phyloP scores from a whole-genome alignment of 2,113 vertebrate genomes.

The Callospermophilus lateralis region DNA sequence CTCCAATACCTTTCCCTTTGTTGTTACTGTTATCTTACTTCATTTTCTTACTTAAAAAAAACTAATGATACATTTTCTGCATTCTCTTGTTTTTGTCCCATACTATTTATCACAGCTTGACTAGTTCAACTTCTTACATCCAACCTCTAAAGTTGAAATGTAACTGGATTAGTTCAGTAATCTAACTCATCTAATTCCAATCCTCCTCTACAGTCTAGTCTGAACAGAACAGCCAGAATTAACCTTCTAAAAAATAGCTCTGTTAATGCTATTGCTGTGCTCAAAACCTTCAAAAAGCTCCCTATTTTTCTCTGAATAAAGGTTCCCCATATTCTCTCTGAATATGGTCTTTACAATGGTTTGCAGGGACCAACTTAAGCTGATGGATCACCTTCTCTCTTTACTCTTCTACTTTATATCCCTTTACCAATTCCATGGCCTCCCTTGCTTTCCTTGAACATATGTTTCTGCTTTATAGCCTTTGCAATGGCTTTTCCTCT shows the following conservation, averaged over 20 bases:
- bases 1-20: not conserved
- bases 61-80: not conserved
- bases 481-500: not conserved
- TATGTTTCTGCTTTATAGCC: not conserved
- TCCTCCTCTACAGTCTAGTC: not conserved
- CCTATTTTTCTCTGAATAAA: not conserved
- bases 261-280: not conserved
- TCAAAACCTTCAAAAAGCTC: constrained; percentile 3
- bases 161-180: not conserved
- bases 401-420: not conserved
- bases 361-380: not conserved
- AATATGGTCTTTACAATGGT: not conserved
- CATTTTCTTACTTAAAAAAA: not conserved
- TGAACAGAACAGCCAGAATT: constrained; percentile 33
- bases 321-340: not conserved
- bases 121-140: constrained; percentile 17
- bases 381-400: not conserved
- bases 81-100: constrained; percentile 6
- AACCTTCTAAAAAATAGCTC: not conserved
- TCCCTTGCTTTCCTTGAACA: not conserved
- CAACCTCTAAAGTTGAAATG: not conserved
- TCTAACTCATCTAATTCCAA: not conserved
- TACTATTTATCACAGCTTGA: not conserved
- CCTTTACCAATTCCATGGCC: not conserved
- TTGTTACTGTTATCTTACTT: not conserved